phyloP scores from a whole-genome alignment of 2,797 vertebrate genomes.

The Agapornis canus region DNA sequence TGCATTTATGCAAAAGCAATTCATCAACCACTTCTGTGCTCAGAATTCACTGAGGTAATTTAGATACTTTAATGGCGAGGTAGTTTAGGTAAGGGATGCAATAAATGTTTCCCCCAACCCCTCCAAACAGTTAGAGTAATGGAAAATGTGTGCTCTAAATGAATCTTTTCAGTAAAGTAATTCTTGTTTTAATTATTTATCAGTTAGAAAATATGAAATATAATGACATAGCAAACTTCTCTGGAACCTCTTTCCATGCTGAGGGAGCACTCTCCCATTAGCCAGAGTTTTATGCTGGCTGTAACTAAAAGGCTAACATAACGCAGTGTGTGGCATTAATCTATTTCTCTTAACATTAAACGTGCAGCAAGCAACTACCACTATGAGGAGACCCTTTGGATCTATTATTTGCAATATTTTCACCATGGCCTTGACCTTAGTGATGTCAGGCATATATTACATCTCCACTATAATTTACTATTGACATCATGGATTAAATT shows the following conservation, averaged over 20 bases:
- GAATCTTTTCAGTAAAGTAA: constrained; percentile 83
- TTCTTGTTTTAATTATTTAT: constrained; percentile 85
- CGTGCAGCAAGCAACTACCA: constrained; percentile 41
- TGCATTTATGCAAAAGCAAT: constrained; percentile 85
- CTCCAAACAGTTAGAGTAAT: constrained; percentile 75
- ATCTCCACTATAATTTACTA: constrained; percentile 79
- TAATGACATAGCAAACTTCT: constrained; percentile 77
- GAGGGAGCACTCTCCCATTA: constrained; percentile 61
- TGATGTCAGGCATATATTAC: constrained; percentile 80
- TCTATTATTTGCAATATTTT: constrained; percentile 73
- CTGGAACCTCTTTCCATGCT: constrained; percentile 44
- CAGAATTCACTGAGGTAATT: constrained; percentile 86
- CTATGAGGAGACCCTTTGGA: constrained; percentile 58
- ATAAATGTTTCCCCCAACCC: constrained; percentile 75
- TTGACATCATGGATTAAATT: constrained; percentile 84
- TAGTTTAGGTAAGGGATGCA: constrained; percentile 80
- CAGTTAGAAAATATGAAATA: constrained; percentile 80
- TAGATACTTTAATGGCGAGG: constrained; percentile 84
- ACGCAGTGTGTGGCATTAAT: constrained; percentile 55
- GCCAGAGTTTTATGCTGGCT: constrained; percentile 34
- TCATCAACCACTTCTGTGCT: constrained; percentile 85
- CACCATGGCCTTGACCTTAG: constrained; percentile 75
- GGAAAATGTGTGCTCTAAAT: constrained; percentile 78
- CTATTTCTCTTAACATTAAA: constrained; percentile 71
- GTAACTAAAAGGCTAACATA: constrained; percentile 61